phyloP scores from a whole-genome alignment of 2,113 vertebrate genomes.

The Actinemys pallida region DNA sequence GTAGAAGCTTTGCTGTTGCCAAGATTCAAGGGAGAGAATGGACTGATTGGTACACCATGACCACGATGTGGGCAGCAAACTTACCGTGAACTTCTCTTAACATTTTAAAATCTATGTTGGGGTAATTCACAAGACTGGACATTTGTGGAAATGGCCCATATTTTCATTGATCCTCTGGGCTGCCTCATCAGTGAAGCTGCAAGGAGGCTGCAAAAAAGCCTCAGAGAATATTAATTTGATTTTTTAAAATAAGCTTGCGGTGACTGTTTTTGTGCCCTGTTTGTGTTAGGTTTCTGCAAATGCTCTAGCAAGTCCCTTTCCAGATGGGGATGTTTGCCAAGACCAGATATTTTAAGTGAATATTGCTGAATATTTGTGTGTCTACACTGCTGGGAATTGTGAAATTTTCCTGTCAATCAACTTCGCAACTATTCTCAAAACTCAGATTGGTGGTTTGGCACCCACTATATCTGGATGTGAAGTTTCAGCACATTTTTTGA shows the following conservation, averaged over 20 bases:
- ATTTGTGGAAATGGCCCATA: background rate
- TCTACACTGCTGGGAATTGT: background rate
- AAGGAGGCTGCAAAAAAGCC: background rate
- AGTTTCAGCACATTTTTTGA: background rate
- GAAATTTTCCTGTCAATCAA: background rate
- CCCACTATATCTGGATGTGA: accelerated
- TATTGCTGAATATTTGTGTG: background rate
- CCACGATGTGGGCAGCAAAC: background rate
- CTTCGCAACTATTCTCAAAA: background rate
- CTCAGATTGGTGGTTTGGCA: background rate
- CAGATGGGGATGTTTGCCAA: background rate
- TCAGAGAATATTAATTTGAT: background rate
- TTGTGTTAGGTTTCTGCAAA: constrained; percentile 20
- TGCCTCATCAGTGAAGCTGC: background rate
- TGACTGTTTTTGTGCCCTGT: background rate
- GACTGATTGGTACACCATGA: background rate
- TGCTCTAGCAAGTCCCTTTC: background rate
- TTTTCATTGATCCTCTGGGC: background rate
- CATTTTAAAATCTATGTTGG: background rate
- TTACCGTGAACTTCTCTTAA: background rate
- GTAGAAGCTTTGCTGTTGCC: constrained; percentile 62
- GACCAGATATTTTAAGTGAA: background rate
- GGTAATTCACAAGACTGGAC: background rate
- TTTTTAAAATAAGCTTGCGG: background rate
- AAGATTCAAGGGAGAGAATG: background rate